phyloP scores from a whole-genome alignment of 2,113 vertebrate species.

The Centropristis striata region DNA sequence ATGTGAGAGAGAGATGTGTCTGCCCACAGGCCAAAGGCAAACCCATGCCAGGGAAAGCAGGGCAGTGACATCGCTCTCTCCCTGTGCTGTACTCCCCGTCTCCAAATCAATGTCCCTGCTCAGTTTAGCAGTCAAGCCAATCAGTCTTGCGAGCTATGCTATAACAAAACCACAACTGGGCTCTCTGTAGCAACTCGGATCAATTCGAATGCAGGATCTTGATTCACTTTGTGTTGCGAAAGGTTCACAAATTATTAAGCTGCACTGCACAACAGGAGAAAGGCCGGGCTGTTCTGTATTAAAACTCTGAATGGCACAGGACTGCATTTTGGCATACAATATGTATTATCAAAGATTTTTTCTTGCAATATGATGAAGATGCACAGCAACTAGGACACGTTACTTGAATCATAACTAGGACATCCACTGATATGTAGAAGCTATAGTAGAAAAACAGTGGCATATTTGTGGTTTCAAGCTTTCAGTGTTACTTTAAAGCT shows the following conservation, averaged over 20 bases:
- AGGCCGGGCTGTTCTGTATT: background rate
- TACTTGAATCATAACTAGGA: background rate
- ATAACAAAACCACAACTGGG: constrained; percentile 47
- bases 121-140: constrained; percentile 59
- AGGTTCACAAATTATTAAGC: constrained; percentile 12
- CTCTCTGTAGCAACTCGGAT: constrained; percentile 38
- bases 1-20: constrained; percentile 21
- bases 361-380: background rate
- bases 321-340: constrained; percentile 4
- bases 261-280: constrained; percentile 24
- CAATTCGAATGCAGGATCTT: constrained; percentile 46
- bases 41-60: constrained; percentile 64
- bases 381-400: background rate
- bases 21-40: constrained; percentile 63
- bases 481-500: background rate
- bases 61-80: constrained; percentile 47
- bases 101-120: constrained; percentile 68
- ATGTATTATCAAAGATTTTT: background rate
- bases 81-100: constrained; percentile 49
- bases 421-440: background rate
- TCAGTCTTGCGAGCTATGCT: constrained; percentile 50
- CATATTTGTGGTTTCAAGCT: constrained; percentile 1
- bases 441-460: too few species aligned
- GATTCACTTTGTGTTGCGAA: constrained; percentile 18
- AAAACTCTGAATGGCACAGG: background rate